Base-by-base conservation (phyloP, 2,888 invertebrate species). In the Smittia aterrima region DNA sequence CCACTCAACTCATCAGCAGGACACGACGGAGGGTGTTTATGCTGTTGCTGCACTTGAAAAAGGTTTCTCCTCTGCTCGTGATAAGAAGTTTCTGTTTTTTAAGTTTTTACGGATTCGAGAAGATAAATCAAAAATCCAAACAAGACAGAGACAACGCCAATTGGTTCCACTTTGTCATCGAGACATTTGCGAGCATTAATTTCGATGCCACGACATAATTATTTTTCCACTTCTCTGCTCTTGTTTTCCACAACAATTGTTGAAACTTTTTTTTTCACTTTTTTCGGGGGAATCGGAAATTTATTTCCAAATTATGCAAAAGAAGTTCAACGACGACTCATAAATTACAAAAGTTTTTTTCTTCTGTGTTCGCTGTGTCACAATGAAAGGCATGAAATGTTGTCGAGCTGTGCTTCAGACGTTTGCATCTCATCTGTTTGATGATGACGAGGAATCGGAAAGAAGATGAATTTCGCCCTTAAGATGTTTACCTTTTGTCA, bases 161-260 rank as follows among this genome's bases (percentile, higher is more conserved):
- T 70, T 70, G 18, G 53, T 70, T 70, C 70, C 70, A 70, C 70
- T 70, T 70, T 70, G 54, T 70, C 70, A 70, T 53, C 54, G 58
- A 18, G 25, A 68, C 25, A n/a, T 41, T 68, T 22, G 13, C 22
- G 58, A 22, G 64, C 27, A 27, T 64, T 64, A 64, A 64, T 64
- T 64, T 27, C 20, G 22, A 2, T 27, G 64, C 27, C 25, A 64
- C 64, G 22, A 27, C 64, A 64, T 64, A 64, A 67, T 53, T 53
- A 70, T 70, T 70, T 53, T 68, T 70, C 16, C 13, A 9, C 58
- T 58, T 58, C n/a, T 4, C 58, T 9, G 58, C 64, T 11, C 64
- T 25, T 64, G 27, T 64, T 64, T n/a, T 64, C 22, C 64, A 13
- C 22, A 27, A 24, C 64, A 27, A 64, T 64, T 25, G n/a, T 64